Conservation (phyloP, 2,888 invertebrate genomes). For the Drosophila kuntzei region DNA sequence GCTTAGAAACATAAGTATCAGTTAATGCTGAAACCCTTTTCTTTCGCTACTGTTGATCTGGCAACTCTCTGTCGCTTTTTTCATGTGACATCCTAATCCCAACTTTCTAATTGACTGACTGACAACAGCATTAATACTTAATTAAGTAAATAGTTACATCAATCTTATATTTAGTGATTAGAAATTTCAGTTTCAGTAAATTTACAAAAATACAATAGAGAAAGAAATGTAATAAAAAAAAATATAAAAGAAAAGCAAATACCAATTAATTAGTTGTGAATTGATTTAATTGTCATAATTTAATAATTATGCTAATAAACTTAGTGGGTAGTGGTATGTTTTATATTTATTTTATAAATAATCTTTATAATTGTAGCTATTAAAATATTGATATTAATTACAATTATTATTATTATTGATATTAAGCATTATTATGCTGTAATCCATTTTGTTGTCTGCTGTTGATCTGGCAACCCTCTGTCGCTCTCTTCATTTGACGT, state of each 20-base stretch:
- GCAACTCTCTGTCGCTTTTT: conserved; percentile 20
- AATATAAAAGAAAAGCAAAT: not conserved
- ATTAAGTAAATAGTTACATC: not conserved
- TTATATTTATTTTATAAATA: too few species aligned
- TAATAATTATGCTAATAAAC: too few species aligned
- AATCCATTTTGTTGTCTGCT: not conserved
- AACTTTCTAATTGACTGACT: not conserved
- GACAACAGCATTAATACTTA: not conserved
- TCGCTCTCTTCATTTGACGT: conserved; percentile 51
- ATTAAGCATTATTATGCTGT: not conserved
- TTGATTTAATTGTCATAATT: not conserved
- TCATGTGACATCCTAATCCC: conserved; percentile 51
- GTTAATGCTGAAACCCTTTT: not conserved
- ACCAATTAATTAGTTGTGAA: too few species aligned
- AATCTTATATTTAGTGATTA: not conserved
- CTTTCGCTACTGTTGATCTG: conserved; percentile 2
- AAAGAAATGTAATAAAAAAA: not conserved
- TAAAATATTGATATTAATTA: too few species aligned
- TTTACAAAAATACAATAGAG: not conserved
- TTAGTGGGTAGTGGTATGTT: too few species aligned
- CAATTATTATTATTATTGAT: too few species aligned
- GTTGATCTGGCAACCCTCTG: conserved; percentile 27
- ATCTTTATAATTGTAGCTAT: not conserved
- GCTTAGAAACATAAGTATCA: not conserved
- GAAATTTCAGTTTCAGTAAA: not conserved